These are phyloP conservation scores for Poecilia velifera DNA, from an alignment of 2,797 vertebrate species.

Conservation along the genomic window DNA sequence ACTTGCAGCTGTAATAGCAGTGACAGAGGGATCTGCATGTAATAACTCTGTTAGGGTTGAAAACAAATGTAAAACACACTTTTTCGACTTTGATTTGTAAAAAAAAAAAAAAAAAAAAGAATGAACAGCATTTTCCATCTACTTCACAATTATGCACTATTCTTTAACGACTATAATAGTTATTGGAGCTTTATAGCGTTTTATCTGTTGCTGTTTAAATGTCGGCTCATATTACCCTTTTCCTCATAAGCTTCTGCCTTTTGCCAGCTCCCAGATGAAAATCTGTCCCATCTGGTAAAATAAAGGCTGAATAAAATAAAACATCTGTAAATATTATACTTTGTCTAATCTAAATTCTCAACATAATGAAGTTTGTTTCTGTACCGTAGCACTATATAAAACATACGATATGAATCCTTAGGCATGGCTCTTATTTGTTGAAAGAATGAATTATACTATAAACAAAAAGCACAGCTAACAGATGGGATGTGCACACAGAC, in stretches of 20 bases:
- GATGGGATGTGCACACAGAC: background rate
- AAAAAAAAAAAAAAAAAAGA: too few relatives aligned
- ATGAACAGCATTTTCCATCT: too few relatives aligned
- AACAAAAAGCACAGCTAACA: background rate
- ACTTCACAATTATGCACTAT: too few relatives aligned
- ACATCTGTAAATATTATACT: background rate
- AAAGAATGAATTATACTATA: background rate
- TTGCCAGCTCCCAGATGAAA: background rate
- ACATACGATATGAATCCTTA: background rate
- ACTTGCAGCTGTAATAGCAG: background rate
- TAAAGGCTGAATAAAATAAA: background rate
- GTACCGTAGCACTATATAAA: background rate
- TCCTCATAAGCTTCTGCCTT: background rate
- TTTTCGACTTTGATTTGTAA: too few relatives aligned
- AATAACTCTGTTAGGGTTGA: background rate
- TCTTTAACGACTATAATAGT: too few relatives aligned
- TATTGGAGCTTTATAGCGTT: background rate
- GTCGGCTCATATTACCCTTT: background rate
- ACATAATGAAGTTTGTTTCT: background rate
- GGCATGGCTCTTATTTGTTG: background rate
- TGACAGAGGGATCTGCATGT: background rate
- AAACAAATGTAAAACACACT: background rate
- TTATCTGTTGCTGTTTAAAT: background rate
- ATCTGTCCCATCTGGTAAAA: background rate
- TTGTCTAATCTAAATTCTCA: background rate